Evolutionary conservation across 2,113 vertebrate genomes (phyloP).

Genomic region (Cryptomyrus ogoouensis): DNA sequence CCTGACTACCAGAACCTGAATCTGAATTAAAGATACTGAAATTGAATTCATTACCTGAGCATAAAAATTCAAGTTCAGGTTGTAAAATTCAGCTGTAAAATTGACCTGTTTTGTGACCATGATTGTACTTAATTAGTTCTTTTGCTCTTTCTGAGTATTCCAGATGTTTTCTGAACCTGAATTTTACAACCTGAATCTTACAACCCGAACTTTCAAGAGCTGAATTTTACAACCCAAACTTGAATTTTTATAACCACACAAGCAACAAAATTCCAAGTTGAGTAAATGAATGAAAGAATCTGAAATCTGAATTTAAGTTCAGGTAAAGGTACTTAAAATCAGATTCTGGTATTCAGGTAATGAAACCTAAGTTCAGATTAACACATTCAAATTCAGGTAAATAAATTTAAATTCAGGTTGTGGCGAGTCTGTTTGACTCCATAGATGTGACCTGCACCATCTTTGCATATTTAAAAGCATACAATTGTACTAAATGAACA

Average conservation of each 20-base stretch:
- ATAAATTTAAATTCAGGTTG: not conserved
- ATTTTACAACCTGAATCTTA: not conserved
- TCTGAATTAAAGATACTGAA: not conserved
- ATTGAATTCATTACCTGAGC: not conserved
- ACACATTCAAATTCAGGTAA: not conserved
- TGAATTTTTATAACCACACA: not conserved
- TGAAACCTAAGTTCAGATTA: not conserved
- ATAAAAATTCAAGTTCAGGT: not conserved
- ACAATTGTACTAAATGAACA: not conserved
- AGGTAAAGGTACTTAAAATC: not conserved
- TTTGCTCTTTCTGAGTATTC: not conserved
- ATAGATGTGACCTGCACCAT: not conserved
- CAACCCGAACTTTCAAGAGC: too few relatives aligned
- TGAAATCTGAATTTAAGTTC: not conserved
- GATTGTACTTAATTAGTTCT: not conserved
- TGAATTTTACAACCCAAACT: not conserved
- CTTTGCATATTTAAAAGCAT: not conserved
- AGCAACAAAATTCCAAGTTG: not conserved
- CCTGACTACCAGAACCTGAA: not conserved
- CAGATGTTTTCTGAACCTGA: not conserved
- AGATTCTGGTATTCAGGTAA: not conserved
- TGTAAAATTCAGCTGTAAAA: not conserved
- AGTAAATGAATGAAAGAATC: not conserved
- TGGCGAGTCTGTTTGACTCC: not conserved
- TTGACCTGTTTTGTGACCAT: not conserved